Evolutionary conservation across 2,888 invertebrate genomes (phyloP), one percentile per base, ranked within the genome.

Genomic region (Megamerina dolium): DNA sequence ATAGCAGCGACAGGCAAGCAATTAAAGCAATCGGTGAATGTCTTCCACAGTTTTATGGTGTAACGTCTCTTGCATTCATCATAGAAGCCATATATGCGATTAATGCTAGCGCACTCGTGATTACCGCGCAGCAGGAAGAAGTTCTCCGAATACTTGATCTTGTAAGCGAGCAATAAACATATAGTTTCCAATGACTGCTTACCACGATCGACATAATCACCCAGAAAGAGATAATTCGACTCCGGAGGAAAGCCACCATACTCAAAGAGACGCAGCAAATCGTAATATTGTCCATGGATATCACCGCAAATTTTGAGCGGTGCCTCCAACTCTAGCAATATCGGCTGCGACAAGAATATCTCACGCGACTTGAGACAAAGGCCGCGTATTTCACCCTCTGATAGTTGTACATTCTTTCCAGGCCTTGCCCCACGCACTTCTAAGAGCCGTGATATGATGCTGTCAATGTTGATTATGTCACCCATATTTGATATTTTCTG

Each of bases 1-100:
- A 99, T 97, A 57, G 97, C 97, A 38, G 97, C 96, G 27, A 99
- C 95, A 32, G 97, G 97, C 73, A 97, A 81, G 73, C 97, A 97
- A 77, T 97, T 99, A 75, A 97, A 97, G 75, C 97, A 97, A 75
- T 97, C 97, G 65, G 96, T 99, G 75, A 99, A 97, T 12, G 96
- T 97, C 78, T 99, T 99, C 97, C 97, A 97, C 68, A 97, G 74
- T 76, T 99, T 99, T 65, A 99, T 96, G 77, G 95, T 97, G 75
- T 97, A 99, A 63, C 84, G 80, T 66, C 84, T 75, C 76, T 90
- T 85, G 83, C 95, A 96, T 75, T 96, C 96, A 72, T 96, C 96
- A 73, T 95, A 96, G 75, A 96, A 96, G 18, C 94, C 94, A 74
- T 95, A 95, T 76, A 94, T 94, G 77, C 95, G 85, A 78, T 96